Conservation (phyloP, 1,140 invertebrate genomes). For the Prorops nasuta region DNA sequence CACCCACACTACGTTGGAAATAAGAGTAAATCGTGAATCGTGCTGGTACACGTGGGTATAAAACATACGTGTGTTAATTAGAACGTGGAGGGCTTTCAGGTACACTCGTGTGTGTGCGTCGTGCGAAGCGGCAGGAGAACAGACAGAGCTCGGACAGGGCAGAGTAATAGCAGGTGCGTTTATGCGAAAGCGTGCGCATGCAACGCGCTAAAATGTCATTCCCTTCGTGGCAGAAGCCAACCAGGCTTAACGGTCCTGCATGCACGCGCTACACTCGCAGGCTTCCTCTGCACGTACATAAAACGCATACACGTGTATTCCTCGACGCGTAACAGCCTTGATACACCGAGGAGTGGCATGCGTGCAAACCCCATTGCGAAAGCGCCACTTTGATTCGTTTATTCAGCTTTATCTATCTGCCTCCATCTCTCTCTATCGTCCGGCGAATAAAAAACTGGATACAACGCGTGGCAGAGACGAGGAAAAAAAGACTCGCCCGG, state of each 20-base stretch:
- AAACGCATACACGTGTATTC: not conserved
- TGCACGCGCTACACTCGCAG: constrained; percentile 10
- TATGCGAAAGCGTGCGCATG: constrained; percentile 28
- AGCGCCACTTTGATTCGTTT: too few relatives aligned
- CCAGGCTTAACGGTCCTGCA: constrained; percentile 23
- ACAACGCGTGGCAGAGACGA: too few relatives aligned
- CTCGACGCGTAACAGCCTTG: not conserved
- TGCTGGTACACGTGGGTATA: too few relatives aligned
- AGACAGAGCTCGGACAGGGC: not conserved
- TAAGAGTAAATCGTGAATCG: too few relatives aligned
- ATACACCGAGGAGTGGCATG: constrained; percentile 2
- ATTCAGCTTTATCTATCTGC: too few relatives aligned
- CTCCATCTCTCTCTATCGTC: too few relatives aligned
- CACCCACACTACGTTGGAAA: too few relatives aligned
- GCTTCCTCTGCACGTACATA: constrained; percentile 1
- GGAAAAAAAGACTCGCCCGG: too few relatives aligned
- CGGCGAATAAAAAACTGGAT: too few relatives aligned
- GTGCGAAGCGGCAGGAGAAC: not conserved
- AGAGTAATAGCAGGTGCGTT: constrained; percentile 33
- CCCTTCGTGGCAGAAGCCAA: constrained; percentile 16
- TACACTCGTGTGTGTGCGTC: not conserved
- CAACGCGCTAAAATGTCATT: constrained; percentile 39
- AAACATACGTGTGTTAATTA: constrained; percentile 1
- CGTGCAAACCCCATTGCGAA: too few relatives aligned
- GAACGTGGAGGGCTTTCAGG: constrained; percentile 4